Base-by-base conservation (phyloP, 2,888 invertebrate species). In the Salpingus planirostris region DNA sequence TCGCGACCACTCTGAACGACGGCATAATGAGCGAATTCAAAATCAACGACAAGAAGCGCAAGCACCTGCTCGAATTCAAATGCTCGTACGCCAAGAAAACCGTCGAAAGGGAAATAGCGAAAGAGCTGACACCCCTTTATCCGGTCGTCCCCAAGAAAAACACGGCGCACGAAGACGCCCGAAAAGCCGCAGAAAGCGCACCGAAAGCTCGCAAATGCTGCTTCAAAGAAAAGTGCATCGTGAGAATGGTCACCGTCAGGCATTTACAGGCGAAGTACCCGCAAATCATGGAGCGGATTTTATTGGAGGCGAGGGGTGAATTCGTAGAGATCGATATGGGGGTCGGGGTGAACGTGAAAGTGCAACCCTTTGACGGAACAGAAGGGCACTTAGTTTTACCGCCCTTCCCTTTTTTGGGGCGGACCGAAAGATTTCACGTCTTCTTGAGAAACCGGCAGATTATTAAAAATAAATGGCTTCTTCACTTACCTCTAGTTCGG, bases 401-500 rank as follows among this genome's bases (percentile, higher is more conserved):
- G 13, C 61, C 70, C 36, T 77, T 78, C 50, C 77, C 76, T 54
- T 71, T 68, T 44, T 67, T 70, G 0, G 84, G 83, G 1, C 65
- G 71, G 40, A 80, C 83, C 0, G 53, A 66, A n/a, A 67, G 72
- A 43, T 78, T 76, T 48, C 52, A 63, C 0, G 68, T 64, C 40
- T 82, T 73, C 65, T 33, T 79, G 6, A 66, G 60, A 40, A 74
- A 67, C 50, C 69, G 75, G 22, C 69, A 70, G 23, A 68, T 67
- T 44, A 52, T 84, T 0, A 60, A 69, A 46, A 67, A 66, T 18
- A 71, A 69, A 23, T 71, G 80, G 21, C 67, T 78, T 29, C 63
- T 80, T 4, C 64, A 76, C 8, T 76, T 78, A 51, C 73, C 74
- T 6, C 71, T 83, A 26, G 70, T 83, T 36, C 68, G 76, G 35